These are phyloP conservation scores for Athene noctua DNA, from an alignment of 2,113 vertebrate species.

Conservation along the genomic window DNA sequence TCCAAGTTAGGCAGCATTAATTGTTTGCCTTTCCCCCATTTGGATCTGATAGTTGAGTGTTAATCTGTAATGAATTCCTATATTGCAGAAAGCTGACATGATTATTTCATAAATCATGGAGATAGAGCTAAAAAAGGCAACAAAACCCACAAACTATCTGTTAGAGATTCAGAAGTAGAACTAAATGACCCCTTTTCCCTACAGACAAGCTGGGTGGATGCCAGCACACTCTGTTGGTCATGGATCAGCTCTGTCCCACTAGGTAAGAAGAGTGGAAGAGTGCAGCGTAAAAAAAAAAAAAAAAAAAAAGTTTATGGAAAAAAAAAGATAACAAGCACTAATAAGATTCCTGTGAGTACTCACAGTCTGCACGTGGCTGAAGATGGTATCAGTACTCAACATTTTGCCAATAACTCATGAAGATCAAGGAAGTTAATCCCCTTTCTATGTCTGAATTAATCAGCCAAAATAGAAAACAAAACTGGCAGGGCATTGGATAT, in stretches of 20 bases:
- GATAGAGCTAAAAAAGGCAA: slow-evolving; percentile 46
- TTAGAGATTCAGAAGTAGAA: background rate
- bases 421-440: background rate
- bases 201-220: background rate
- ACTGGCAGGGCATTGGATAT: background rate
- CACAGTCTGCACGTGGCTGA: background rate
- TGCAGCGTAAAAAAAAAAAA: background rate
- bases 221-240: accelerated
- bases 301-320: background rate
- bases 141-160: background rate
- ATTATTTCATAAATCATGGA: slow-evolving; percentile 43
- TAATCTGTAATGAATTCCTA: slow-evolving; percentile 27
- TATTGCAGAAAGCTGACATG: background rate
- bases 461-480: slow-evolving; percentile 32
- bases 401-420: background rate
- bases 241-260: background rate
- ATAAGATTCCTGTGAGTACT: background rate
- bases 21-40: slow-evolving; percentile 18
- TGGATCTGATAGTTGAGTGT: slow-evolving; percentile 10
- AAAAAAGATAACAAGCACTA: background rate
- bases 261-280: background rate
- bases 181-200: background rate
- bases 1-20: slow-evolving; percentile 34
- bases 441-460: background rate
- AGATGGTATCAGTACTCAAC: background rate